phyloP scores from a whole-genome alignment of 2,888 invertebrate genomes.

The Neoaliturus tenellus region DNA sequence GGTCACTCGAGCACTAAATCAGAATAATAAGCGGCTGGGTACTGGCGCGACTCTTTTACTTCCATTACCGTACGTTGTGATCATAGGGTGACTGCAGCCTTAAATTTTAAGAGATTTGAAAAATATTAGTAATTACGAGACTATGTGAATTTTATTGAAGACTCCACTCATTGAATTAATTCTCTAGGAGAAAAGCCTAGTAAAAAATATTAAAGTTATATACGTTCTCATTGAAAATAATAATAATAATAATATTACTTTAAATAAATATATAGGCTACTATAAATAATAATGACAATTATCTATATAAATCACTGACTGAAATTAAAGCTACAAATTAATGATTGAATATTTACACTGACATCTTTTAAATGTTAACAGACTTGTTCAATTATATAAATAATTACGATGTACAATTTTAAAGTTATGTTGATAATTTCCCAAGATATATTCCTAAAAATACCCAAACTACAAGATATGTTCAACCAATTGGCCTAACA shows the following conservation, averaged over 20 bases:
- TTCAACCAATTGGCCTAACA: not conserved
- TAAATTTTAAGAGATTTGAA: too few species aligned
- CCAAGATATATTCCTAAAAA: not conserved
- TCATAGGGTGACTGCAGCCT: too few species aligned
- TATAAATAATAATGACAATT: not conserved
- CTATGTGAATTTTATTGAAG: too few species aligned
- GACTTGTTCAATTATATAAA: not conserved
- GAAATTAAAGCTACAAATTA: not conserved
- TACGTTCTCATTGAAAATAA: not conserved
- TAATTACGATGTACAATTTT: not conserved
- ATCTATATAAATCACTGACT: conserved; percentile 9
- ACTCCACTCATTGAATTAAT: too few species aligned
- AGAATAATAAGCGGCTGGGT: too few species aligned
- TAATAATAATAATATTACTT: not conserved
- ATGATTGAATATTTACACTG: not conserved
- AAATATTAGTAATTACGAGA: too few species aligned
- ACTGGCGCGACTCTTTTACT: too few species aligned
- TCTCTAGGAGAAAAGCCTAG: too few species aligned
- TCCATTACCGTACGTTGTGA: too few species aligned
- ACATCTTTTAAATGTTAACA: not conserved
- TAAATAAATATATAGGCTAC: not conserved
- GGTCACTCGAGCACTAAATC: too few species aligned
- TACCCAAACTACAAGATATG: not conserved
- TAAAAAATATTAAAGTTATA: not conserved
- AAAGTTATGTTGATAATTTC: not conserved